Conservation (phyloP, 2,113 vertebrate genomes). For the Nothocercus nigrocapillus region DNA sequence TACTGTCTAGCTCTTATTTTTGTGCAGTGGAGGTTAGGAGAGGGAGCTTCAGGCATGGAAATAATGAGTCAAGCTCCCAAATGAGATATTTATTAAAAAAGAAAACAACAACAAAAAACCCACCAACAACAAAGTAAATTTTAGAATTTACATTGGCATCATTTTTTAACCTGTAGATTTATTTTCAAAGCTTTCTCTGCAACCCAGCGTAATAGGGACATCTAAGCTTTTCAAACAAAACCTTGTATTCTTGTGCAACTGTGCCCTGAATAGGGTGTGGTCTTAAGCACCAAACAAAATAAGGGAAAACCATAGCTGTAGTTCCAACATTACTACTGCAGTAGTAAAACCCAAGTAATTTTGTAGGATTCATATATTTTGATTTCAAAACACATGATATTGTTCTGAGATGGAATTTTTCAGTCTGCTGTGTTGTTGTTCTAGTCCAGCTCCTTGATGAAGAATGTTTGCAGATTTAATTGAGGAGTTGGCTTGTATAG, state of each 20-base stretch:
- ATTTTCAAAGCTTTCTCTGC: not conserved
- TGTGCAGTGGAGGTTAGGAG: not conserved
- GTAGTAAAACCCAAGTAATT: not conserved
- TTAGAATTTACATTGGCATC: not conserved
- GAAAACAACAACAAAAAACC: too few relatives aligned
- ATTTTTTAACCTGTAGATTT: not conserved
- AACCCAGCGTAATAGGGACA: not conserved
- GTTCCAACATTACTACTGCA: not conserved
- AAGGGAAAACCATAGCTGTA: not conserved
- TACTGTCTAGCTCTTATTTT: not conserved
- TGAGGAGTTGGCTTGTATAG: not conserved
- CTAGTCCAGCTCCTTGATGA: not conserved
- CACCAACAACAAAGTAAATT: too few relatives aligned
- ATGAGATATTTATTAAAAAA: not conserved
- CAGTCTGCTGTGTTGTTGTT: not conserved
- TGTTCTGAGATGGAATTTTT: not conserved
- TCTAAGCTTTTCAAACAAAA: not conserved
- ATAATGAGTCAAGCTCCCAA: not conserved
- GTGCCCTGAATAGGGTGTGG: not conserved
- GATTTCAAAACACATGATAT: rapidly evolving
- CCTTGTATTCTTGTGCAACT: rapidly evolving
- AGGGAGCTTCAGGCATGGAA: not conserved
- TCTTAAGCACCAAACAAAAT: not conserved
- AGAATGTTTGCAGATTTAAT: not conserved
- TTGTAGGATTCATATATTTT: not conserved